phyloP scores from a whole-genome alignment of 2,888 invertebrate genomes.

The Metopia argyrocephala region DNA sequence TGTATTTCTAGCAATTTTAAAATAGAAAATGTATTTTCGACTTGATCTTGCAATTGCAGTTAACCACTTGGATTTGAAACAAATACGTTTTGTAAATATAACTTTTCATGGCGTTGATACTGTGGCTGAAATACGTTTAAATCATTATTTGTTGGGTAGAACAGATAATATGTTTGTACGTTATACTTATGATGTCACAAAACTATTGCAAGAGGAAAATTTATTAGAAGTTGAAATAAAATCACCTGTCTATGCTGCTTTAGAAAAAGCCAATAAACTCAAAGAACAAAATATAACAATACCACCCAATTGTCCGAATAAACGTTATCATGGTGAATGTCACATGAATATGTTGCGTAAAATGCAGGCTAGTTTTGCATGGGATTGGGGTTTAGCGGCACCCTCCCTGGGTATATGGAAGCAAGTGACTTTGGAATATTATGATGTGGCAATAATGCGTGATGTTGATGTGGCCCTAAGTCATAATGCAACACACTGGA shows the following conservation, averaged over 20 bases:
- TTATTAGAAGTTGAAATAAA: conserved; percentile 81
- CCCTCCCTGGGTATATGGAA: conserved; percentile 97
- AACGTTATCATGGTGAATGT: conserved; percentile 92
- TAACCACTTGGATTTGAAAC: conserved; percentile 66
- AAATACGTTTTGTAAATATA: conserved; percentile 78
- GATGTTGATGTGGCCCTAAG: conserved; percentile 80
- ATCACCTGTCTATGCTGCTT: conserved; percentile 84
- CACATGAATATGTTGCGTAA: conserved; percentile 94
- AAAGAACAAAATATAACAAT: conserved; percentile 68
- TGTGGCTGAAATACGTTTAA: conserved; percentile 86
- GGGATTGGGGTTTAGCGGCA: conserved; percentile 99
- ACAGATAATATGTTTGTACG: conserved; percentile 92
- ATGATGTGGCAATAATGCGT: conserved; percentile 83
- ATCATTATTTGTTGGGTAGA: conserved; percentile 83
- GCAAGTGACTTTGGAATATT: conserved; percentile 83
- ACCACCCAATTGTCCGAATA: conserved; percentile 89
- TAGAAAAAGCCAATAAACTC: conserved; percentile 74
- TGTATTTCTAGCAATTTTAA: not conserved
- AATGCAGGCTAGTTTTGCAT: conserved; percentile 96
- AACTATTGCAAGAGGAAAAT: conserved; percentile 79
- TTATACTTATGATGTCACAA: conserved; percentile 86
- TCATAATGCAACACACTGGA: conserved; percentile 78
- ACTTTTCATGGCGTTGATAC: conserved; percentile 94
- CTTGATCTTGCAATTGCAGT: conserved; percentile 61
- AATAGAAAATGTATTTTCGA: not conserved